Evolutionary conservation across 2,113 vertebrate genomes (phyloP), one percentile per base, ranked within the genome.

Genomic region (Ammospiza caudacuta): DNA sequence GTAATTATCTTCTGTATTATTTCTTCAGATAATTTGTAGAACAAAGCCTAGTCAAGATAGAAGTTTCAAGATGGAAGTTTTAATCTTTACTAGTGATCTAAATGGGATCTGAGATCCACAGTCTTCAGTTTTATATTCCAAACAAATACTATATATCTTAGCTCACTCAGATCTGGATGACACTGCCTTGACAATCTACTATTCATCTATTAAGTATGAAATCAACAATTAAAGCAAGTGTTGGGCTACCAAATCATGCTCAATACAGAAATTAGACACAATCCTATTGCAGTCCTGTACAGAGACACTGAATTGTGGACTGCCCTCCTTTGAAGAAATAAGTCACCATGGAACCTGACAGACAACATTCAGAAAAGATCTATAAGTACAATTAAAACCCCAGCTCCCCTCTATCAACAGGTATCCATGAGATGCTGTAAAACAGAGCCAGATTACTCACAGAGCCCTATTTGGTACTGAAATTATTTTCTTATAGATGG

Each of bases 31-130:
- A 88, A 90, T 81, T 85, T 63, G 59, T n/a, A 86, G 82, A 95
- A 92, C 90, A 96, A 96, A 96, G 91, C 63, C 68, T 39, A 51
- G 82, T 83, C 68, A 91, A 95, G 77, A 83, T 22, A 87, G 81
- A 87, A 89, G 54, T 76, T 79, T 96, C 89, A 69, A 85, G 70
- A 94, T 83, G 39, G 70, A 91, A 63, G 63, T 74, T 90, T 93
- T 83, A 90, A 96, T 97, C 94, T 95, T 95, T 94, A 97, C 52
- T 90, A 95, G 90, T 37, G 74, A 95, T 95, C 95, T 92, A 93
- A 97, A 95, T 94, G 92, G 93, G 77, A 90, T 85, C 59, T 61
- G 55, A 92, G 81, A 91, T 74, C 62, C 62, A 46, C 28, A 39
- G 78, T 52, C 82, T 92, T 85, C 33, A 76, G 43, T 74, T 92